A percentile compares a stretch with the other conserved stretches of the same genome.
Conservation (phyloP, 2,888 invertebrate species). For the Seira ritae region DNA sequence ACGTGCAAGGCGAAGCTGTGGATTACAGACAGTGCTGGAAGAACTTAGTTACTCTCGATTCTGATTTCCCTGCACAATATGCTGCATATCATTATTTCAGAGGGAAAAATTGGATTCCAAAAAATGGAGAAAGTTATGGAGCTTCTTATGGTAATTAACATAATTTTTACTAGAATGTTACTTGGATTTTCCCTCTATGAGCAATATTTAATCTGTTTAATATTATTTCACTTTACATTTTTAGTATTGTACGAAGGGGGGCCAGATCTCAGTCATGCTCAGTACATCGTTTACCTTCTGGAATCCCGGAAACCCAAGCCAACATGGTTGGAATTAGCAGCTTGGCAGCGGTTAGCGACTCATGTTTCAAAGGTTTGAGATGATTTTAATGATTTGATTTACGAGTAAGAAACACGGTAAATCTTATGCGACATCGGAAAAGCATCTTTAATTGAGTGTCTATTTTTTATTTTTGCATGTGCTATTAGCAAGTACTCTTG, state of each 20-base stretch:
- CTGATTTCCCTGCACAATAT: conserved; percentile 68
- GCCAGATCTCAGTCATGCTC: conserved; percentile 68
- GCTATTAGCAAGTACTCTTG: conserved; percentile 57
- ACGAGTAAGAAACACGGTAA: conserved; percentile 5
- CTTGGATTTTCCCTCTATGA: not conserved
- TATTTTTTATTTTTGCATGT: conserved; percentile 1
- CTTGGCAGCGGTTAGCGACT: conserved; percentile 67
- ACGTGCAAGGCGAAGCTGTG: conserved; percentile 52
- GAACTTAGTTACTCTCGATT: conserved; percentile 58
- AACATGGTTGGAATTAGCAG: conserved; percentile 68
- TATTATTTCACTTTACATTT: not conserved
- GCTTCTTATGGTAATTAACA: conserved; percentile 67
- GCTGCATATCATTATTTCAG: conserved; percentile 72
- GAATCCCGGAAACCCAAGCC: conserved; percentile 64
- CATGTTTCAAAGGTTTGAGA: conserved; percentile 66
- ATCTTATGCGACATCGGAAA: no score
- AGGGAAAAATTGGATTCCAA: conserved; percentile 72
- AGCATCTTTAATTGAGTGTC: not conserved
- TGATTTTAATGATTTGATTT: not conserved
- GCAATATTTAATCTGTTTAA: no score
- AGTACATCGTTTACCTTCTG: conserved; percentile 69
- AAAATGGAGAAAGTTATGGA: conserved; percentile 66
- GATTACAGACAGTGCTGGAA: conserved; percentile 67
- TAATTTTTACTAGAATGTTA: conserved; percentile 25
- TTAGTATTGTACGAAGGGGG: conserved; percentile 70